Evolutionary conservation across 2,888 invertebrate species (phyloP).

Genomic region (Idaea biselata): DNA sequence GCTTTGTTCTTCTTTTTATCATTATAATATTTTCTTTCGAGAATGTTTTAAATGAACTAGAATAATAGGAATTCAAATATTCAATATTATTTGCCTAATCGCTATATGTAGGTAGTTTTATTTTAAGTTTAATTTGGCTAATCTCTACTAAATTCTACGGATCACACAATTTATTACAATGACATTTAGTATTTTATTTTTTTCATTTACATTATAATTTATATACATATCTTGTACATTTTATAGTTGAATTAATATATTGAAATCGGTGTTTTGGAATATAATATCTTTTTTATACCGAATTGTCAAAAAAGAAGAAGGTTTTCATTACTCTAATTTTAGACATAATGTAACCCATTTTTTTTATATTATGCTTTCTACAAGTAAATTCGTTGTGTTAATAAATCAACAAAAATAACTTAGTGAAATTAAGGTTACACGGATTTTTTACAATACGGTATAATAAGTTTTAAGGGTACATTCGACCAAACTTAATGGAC

Average conservation of each 20-base stretch:
- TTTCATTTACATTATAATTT: slow-evolving; percentile 46
- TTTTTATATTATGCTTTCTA: not conserved
- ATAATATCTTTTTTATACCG: not conserved
- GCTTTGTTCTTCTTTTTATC: not conserved
- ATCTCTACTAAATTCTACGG: slow-evolving; percentile 57
- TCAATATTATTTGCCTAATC: slow-evolving; percentile 6
- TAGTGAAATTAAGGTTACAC: too few species aligned
- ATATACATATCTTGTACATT: slow-evolving; percentile 34
- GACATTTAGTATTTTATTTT: slow-evolving; percentile 49
- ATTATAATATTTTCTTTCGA: not conserved
- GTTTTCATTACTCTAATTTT: not conserved
- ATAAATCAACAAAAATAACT: not conserved
- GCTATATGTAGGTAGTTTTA: slow-evolving; percentile 5
- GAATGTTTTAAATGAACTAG: not conserved
- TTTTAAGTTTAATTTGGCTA: slow-evolving; percentile 36
- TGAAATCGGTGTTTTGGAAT: too few species aligned
- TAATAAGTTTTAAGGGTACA: too few species aligned
- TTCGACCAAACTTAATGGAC: too few species aligned
- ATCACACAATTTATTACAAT: slow-evolving; percentile 64
- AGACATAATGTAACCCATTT: too few species aligned
- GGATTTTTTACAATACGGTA: too few species aligned
- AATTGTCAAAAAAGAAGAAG: not conserved
- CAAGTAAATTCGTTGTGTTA: slow-evolving; percentile 3
- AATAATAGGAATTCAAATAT: not conserved
- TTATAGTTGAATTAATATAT: not conserved